Percentiles rank a stretch among this genome's conserved stretches.
Evolutionary conservation across 2,888 invertebrate genomes (phyloP).

Genomic region (Orthonychiurus folsomi): DNA sequence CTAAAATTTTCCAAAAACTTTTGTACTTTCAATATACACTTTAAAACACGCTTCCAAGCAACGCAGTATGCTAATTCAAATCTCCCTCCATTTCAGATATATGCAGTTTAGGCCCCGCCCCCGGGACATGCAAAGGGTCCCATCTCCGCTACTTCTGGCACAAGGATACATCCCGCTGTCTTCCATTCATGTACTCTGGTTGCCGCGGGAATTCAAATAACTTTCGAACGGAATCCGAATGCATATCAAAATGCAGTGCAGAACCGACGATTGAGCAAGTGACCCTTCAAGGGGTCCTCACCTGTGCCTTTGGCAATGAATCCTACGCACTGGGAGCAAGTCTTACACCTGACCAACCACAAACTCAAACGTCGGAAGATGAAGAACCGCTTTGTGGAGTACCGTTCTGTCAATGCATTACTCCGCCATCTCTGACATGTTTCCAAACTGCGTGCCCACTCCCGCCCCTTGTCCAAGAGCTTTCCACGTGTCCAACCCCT

Average conservation of each 20-base stretch:
- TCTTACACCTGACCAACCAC: background rate
- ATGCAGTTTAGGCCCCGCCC: constrained; percentile 16
- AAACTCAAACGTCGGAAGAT: background rate
- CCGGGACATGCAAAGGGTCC: constrained; percentile 27
- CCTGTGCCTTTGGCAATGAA: constrained; percentile 12
- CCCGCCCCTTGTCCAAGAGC: background rate
- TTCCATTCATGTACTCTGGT: constrained; percentile 33
- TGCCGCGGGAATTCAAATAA: constrained; percentile 25
- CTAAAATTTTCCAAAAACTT: too few relatives aligned
- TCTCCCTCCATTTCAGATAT: too few relatives aligned
- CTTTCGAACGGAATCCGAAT: constrained; percentile 13
- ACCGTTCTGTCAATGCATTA: constrained; percentile 8
- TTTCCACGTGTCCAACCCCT: background rate
- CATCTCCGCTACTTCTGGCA: constrained; percentile 31
- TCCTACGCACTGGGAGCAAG: background rate
- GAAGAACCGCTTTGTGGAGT: background rate
- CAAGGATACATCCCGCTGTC: constrained; percentile 22
- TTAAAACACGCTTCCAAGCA: too few relatives aligned
- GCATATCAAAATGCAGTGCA: background rate
- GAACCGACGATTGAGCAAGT: constrained; percentile 3
- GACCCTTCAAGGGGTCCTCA: background rate
- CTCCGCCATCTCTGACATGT: constrained; percentile 11
- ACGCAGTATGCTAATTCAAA: too few relatives aligned
- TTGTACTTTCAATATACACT: too few relatives aligned
- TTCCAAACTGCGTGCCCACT: constrained; percentile 3